A percentile compares a stretch with the other conserved stretches of the same genome.
Conservation (phyloP, 2,888 invertebrate genomes). For the Pyrochroa serraticornis region DNA sequence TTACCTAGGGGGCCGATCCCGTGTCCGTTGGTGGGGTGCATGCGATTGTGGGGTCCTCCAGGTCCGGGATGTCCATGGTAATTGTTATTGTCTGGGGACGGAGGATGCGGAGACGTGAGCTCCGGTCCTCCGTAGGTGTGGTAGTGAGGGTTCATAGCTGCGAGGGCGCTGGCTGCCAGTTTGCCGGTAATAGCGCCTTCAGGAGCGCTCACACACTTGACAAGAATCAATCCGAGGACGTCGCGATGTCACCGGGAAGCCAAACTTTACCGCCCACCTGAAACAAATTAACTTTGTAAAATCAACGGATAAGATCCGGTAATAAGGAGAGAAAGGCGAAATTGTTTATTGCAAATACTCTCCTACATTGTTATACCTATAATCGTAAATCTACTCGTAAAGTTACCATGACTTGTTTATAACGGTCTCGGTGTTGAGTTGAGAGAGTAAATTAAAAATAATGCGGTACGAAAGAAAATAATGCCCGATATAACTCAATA, state of each 20-base stretch:
- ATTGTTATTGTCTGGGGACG: constrained; percentile 75
- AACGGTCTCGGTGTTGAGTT: constrained; percentile 13
- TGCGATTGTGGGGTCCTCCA: constrained; percentile 59
- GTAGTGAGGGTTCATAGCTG: constrained; percentile 91
- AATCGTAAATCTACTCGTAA: constrained; percentile 27
- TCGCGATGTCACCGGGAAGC: neutral
- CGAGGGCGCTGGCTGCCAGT: constrained; percentile 83
- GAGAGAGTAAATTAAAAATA: constrained; percentile 23
- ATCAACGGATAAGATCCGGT: neutral
- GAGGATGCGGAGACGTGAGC: constrained; percentile 79
- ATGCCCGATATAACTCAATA: constrained; percentile 43
- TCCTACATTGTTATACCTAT: constrained; percentile 25
- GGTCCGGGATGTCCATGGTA: constrained; percentile 60
- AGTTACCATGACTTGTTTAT: constrained; percentile 24
- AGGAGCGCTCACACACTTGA: constrained; percentile 37
- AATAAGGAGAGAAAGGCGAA: constrained; percentile 14
- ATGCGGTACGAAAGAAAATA: constrained; percentile 32
- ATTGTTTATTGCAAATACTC: constrained; percentile 13
- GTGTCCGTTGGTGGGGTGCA: constrained; percentile 58
- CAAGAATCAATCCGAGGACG: constrained; percentile 14
- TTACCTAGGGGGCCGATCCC: constrained; percentile 56
- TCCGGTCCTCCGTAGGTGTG: constrained; percentile 77
- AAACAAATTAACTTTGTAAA: constrained; percentile 11
- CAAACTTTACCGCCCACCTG: constrained; percentile 23
- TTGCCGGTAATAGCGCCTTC: constrained; percentile 64